A percentile compares a stretch with the other conserved stretches of the same genome.
These are phyloP conservation scores for Morpho achilles DNA, from an alignment of 2,888 invertebrate genomes.

Conservation along the genomic window DNA sequence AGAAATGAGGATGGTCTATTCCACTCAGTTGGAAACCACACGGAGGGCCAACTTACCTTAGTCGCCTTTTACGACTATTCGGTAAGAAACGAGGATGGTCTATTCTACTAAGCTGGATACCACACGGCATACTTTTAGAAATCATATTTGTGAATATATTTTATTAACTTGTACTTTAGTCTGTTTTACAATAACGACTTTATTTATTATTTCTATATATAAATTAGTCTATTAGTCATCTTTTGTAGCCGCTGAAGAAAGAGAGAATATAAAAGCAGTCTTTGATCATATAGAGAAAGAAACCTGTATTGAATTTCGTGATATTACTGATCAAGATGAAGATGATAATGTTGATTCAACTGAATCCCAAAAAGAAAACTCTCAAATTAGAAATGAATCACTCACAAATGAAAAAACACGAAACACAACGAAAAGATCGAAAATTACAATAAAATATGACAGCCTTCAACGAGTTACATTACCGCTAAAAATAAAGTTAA, in stretches of 20 bases:
- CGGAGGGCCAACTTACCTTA: too few relatives aligned
- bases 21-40: too few relatives aligned
- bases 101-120: too few relatives aligned
- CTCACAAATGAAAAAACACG: background rate
- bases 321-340: constrained; percentile 31
- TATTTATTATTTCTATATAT: too few relatives aligned
- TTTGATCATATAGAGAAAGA: constrained; percentile 62
- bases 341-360: constrained; percentile 9
- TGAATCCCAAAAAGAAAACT: constrained; percentile 1
- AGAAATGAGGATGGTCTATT: too few relatives aligned
- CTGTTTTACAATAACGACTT: too few relatives aligned
- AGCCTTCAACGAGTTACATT: background rate
- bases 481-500: background rate
- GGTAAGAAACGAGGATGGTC: too few relatives aligned
- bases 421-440: background rate
- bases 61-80: too few relatives aligned
- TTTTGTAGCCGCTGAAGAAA: constrained; percentile 56
- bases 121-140: too few relatives aligned
- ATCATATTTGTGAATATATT: too few relatives aligned
- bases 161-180: too few relatives aligned
- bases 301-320: constrained; percentile 57
- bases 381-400: background rate
- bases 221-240: too few relatives aligned
- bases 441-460: constrained; percentile 1
- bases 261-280: constrained; percentile 58